These are phyloP conservation scores for Vanessa cardui DNA, from an alignment of 2,888 invertebrate genomes.

Conservation along the genomic window DNA sequence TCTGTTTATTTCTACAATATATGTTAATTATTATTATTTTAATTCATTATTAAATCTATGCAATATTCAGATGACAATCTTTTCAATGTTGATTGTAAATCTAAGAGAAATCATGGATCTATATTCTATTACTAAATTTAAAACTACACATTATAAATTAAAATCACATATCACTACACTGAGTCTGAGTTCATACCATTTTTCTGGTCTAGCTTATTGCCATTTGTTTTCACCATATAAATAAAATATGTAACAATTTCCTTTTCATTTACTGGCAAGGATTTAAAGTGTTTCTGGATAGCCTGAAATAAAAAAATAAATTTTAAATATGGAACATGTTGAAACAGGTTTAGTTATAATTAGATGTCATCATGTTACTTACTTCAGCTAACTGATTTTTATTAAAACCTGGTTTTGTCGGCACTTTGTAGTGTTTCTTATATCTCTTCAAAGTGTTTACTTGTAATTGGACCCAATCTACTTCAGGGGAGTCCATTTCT, in stretches of 20 bases:
- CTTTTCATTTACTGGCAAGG: slow-evolving; percentile 96
- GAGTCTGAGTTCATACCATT: slow-evolving; percentile 88
- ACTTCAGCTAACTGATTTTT: slow-evolving; percentile 98
- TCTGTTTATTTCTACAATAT: too few species aligned
- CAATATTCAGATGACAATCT: slow-evolving; percentile 24
- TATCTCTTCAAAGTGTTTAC: slow-evolving; percentile 96
- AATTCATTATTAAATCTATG: neutral
- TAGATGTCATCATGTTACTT: slow-evolving; percentile 53
- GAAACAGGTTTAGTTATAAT: neutral
- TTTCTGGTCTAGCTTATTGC: slow-evolving; percentile 93
- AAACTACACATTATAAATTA: slow-evolving; percentile 53
- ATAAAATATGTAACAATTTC: slow-evolving; percentile 97
- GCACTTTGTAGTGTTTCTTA: slow-evolving; percentile 96
- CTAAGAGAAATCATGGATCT: slow-evolving; percentile 53
- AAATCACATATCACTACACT: slow-evolving; percentile 54
- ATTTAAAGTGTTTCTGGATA: slow-evolving; percentile 96
- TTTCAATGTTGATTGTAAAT: slow-evolving; percentile 56
- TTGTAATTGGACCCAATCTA: slow-evolving; percentile 96
- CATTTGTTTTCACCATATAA: slow-evolving; percentile 97
- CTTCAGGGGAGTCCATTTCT: slow-evolving; percentile 95
- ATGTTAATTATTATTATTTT: too few species aligned
- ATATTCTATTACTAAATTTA: slow-evolving; percentile 53
- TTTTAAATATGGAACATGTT: neutral
- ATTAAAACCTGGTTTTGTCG: slow-evolving; percentile 94
- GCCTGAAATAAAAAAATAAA: slow-evolving; percentile 85